Base-by-base conservation (phyloP, 2,797 vertebrate genomes). In the Onychomys leucogaster region DNA sequence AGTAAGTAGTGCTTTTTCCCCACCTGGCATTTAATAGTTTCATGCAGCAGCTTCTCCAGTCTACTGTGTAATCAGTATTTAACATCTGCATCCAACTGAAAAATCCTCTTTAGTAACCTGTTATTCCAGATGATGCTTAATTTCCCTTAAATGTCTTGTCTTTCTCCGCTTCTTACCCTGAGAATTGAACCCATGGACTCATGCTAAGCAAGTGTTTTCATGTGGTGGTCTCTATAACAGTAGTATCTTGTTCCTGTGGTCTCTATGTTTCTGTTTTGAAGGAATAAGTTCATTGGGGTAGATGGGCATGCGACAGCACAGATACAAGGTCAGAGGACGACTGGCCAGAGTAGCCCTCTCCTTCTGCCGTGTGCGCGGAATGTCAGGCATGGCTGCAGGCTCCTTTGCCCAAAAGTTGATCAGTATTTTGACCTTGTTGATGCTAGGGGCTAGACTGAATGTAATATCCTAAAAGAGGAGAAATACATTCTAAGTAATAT, bases 1-100 rank as follows among this genome's bases (percentile, higher is more conserved):
- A 98, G 99, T 99, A 99, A 98, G 98, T 98, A 96, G 82, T 16
- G 34, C 82, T 95, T 81, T 97, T 90, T 71, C 80, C 7, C 32
- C 92, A 69, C 1, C 85, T 91, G n/a, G 41, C 9, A 49, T 41
- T 93, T 75, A 76, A 65, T 69, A 84, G 32, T 89, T 75, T 75
- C 91, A 49, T 96, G 19, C 95, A 71, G 89, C 21, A 3, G 59
- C 43, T 55, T 97, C 69, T 90, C 9, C 11, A 13, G 34, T 75
- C 21, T 55, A 1, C 13, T 52, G 2, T 87, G 46, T 9, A 55
- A 2, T 93, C 57, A 37, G 29, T 83, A 65, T 55, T 75, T 67
- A 55, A 82, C 8, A 61, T 82, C 55, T 6, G 55, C 1, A 57
- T 77, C 25, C 92, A 71, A 69, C 43, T 75, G 75, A 91, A 85